A percentile compares a stretch with the other conserved stretches of the same genome.
Conservation (phyloP, 2,888 invertebrate genomes). For the Tetanocera ferruginea region DNA sequence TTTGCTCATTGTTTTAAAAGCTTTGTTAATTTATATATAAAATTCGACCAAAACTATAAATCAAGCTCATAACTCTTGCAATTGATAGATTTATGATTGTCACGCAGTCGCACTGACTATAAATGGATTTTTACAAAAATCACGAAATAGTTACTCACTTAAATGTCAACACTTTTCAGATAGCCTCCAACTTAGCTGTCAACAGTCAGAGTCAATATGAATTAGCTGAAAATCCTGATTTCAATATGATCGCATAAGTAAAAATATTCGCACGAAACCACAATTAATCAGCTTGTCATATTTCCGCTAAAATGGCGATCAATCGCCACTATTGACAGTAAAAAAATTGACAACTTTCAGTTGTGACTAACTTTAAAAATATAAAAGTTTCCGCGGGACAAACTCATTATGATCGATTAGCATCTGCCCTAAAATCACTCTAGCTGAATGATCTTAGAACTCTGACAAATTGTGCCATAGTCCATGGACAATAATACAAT, state of each 20-base stretch:
- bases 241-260: not conserved
- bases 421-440: conserved; percentile 26
- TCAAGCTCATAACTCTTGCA: not conserved
- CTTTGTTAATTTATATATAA: not conserved
- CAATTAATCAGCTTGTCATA: conserved; percentile 30
- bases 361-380: not conserved
- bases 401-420: conserved; percentile 27
- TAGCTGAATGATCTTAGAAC: not conserved
- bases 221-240: not conserved
- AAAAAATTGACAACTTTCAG: conserved; percentile 20
- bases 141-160: not conserved
- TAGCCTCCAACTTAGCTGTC: not conserved
- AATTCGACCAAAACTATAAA: not conserved
- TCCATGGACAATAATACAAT: not conserved
- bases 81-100: not conserved
- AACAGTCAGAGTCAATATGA: not conserved
- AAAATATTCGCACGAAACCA: conserved; percentile 9
- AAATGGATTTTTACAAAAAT: not conserved
- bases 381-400: not conserved
- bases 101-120: not conserved
- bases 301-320: not conserved
- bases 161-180: conserved; percentile 14
- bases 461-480: not conserved
- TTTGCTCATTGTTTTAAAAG: not conserved
- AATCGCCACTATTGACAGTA: conserved; percentile 12